Evolutionary conservation across 2,113 vertebrate genomes (phyloP), one percentile per base, ranked within the genome.

Genomic region (Micronycteris hirsuta): DNA sequence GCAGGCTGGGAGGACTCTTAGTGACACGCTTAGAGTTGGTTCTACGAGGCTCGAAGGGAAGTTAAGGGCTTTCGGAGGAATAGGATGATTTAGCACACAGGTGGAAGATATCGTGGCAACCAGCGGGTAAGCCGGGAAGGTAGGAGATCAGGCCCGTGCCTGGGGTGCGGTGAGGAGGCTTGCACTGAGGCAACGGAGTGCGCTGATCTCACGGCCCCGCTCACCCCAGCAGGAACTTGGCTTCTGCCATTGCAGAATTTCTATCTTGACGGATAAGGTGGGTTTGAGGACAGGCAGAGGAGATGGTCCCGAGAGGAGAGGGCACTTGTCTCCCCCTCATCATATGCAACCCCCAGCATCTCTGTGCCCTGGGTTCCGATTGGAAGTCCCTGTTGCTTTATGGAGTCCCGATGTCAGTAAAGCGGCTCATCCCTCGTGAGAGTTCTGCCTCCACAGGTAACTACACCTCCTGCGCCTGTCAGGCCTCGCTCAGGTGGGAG

Each of bases 201-300:
- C 22, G 2, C 3, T 1, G 38, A 56, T 4, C 78, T 61, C 24
- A 4, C 2, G 47, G 45, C 14, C 36, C 0, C 1, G 1, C 11
- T 33, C 49, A 24, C 16, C 43, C 22, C 28, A 71, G 8, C 3
- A 12, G 54, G 36, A 20, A 31, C 36, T 10, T 63, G 26, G 24
- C 1, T 26, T 76, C 73, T 41, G 15, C 28, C n/a, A 24, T 31
- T 86, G 10, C 61, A 77, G 20, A 31, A 63, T 16, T n/a, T 36
- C 26, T n/a, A 16, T 28, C 71, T 17, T 47, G 4, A 36, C 6
- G 5, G 14, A 10, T 73, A 65, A 20, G 9, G 2, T 20, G 11
- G 10, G 24, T 16, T 24, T 31, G 65, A 76, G n/a, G 20, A 33
- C 43, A 45, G 52, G 78, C n/a, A 81, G 70, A 52, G 14, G 14